These are phyloP conservation scores for Erebia aethiops DNA, from an alignment of 2,888 invertebrate species.

Conservation along the genomic window DNA sequence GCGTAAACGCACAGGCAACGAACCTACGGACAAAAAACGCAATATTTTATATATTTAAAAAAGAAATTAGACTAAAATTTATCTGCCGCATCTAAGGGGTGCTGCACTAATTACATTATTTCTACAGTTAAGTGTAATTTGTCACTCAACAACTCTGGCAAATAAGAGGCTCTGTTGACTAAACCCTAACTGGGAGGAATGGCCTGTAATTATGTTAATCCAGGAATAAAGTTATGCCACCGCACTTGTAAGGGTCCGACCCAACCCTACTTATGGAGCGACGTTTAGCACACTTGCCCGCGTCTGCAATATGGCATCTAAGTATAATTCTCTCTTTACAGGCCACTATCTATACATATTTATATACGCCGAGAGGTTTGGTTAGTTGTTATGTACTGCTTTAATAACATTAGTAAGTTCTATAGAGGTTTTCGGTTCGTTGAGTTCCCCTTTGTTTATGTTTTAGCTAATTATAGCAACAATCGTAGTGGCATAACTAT, in stretches of 20 bases:
- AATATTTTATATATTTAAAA: no score
- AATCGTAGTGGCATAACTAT: not conserved
- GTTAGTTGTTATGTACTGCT: constrained; percentile 2
- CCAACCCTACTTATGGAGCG: constrained; percentile 58
- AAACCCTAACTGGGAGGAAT: constrained; percentile 58
- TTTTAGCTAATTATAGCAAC: not conserved
- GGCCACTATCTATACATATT: constrained; percentile 34
- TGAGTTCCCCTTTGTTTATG: constrained; percentile 8
- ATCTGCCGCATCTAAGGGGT: not conserved
- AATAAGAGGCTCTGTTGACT: constrained; percentile 33
- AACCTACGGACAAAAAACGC: no score
- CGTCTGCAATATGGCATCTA: constrained; percentile 51
- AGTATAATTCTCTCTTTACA: constrained; percentile 50
- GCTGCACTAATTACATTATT: constrained; percentile 28
- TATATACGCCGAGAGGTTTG: constrained; percentile 25
- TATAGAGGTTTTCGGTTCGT: not conserved
- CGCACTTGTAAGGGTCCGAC: constrained; percentile 66
- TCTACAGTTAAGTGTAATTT: constrained; percentile 29
- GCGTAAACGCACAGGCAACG: no score
- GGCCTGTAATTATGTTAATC: constrained; percentile 78
- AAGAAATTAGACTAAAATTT: no score
- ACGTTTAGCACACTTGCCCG: constrained; percentile 61
- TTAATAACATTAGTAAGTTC: constrained; percentile 16
- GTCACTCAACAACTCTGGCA: constrained; percentile 34
- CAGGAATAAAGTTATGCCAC: constrained; percentile 77